These are phyloP conservation scores for Anhinga anhinga DNA, from an alignment of 2,113 vertebrate genomes.

Conservation along the genomic window DNA sequence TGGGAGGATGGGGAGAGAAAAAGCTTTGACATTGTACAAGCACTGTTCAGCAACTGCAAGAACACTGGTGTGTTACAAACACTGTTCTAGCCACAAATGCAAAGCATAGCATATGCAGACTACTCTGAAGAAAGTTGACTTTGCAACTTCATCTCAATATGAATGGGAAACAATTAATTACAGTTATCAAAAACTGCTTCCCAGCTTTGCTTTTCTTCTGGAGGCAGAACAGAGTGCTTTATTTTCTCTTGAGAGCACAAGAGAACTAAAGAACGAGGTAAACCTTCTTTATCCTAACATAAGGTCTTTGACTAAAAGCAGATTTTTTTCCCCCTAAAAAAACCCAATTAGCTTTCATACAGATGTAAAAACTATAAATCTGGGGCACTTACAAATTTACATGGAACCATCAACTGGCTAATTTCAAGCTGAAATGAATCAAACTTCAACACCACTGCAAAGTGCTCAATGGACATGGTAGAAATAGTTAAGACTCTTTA, in stretches of 20 bases:
- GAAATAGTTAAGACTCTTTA: background rate
- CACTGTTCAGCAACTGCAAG: background rate
- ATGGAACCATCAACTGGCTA: accelerated
- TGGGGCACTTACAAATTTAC: background rate
- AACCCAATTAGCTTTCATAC: background rate
- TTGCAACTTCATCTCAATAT: background rate
- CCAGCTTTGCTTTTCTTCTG: background rate
- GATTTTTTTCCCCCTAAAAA: background rate
- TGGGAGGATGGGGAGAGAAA: background rate
- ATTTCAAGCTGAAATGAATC: background rate
- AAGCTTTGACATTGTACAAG: background rate
- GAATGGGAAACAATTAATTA: background rate
- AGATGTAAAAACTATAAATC: background rate
- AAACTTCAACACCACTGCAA: background rate
- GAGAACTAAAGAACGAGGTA: background rate
- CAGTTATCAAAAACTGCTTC: background rate
- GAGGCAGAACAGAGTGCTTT: background rate
- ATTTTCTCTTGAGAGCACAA: background rate
- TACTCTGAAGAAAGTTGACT: background rate
- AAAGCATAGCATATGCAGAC: background rate
- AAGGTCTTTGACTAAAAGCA: background rate
- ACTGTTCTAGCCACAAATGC: background rate
- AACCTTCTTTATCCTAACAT: background rate
- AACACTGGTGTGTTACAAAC: background rate
- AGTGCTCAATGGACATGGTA: background rate